Conservation (phyloP, 2,888 invertebrate species). For the Taphrorychus bicolor region DNA sequence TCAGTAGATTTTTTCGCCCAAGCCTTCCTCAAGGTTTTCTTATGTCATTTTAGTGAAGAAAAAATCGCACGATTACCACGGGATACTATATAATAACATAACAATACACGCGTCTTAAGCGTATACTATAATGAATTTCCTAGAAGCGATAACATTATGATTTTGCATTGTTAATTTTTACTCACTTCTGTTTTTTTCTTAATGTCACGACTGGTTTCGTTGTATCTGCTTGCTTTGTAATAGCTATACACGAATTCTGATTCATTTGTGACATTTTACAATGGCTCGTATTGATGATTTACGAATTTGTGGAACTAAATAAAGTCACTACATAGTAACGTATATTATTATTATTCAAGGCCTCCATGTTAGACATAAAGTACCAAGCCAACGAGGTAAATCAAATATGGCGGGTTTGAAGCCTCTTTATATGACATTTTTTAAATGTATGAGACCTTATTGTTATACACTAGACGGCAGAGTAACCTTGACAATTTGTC, state of each 20-base stretch:
- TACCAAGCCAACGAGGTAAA: too few species aligned
- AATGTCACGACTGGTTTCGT: neutral
- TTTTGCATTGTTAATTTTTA: slow-evolving; percentile 8
- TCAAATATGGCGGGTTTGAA: too few species aligned
- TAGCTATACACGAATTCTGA: neutral
- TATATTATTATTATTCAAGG: too few species aligned
- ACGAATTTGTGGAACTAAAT: too few species aligned
- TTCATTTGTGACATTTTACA: neutral
- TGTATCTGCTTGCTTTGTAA: neutral
- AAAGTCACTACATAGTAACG: too few species aligned
- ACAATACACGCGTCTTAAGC: neutral
- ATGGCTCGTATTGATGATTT: too few species aligned
- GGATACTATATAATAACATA: neutral
- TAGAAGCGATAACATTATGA: neutral
- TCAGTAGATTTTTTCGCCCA: neutral
- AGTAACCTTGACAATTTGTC: too few species aligned
- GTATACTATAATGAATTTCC: neutral
- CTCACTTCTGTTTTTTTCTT: neutral
- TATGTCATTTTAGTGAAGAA: neutral
- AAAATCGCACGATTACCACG: neutral
- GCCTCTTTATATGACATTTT: too few species aligned
- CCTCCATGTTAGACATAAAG: too few species aligned
- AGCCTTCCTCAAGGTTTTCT: neutral
- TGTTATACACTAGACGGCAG: too few species aligned
- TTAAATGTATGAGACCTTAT: too few species aligned